Base-by-base conservation (phyloP, 2,113 vertebrate genomes). In the Colaptes auratus region DNA sequence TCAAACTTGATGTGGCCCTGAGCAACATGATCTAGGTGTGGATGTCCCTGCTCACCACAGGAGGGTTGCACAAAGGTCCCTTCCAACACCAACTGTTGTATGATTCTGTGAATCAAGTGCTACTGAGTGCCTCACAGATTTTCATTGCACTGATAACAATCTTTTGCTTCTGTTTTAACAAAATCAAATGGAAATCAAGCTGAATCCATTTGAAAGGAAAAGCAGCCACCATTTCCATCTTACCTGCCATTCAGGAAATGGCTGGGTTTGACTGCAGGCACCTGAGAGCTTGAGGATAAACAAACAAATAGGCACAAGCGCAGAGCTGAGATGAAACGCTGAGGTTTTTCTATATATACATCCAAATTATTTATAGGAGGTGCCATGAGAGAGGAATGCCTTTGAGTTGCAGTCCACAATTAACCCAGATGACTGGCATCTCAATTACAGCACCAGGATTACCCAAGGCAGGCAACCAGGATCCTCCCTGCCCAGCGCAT, bases 181-280 rank as follows among this genome's bases (percentile, higher is more conserved):
- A 87, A 70, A 61, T 13, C 63, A 81, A 65, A 95, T 13, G 15
- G 88, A 92, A 95, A 81, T 33, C 53, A 55, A 0, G 3, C 35
- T 1, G 66, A 42, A 59, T 73, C 65, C 9, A 96, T 94, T 91
- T 95, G 96, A 91, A 93, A 96, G 96, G 94, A 94, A 95, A 95
- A 97, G 86, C 82, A 83, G 90, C 31, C 73, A 10, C 86, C 63
- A 72, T 92, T 93, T 95, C 42, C 91, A 92, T 94, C 31, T 42
- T 94, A 94, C 93, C 93, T 90, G 95, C 61, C 70, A 30, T 78
- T 42, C 91, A 93, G 94, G 95, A 95, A 96, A 77, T 4, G 72
- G 52, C 71, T 88, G 94, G 27, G 27, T 93, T 85, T 85, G 53
- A 36, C 84, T 33, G 35, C 89, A 12, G 88, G 94, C 76, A 95